Evolutionary conservation across 1,140 invertebrate genomes (phyloP).

Genomic region (Vollenhovia emeryi): DNA sequence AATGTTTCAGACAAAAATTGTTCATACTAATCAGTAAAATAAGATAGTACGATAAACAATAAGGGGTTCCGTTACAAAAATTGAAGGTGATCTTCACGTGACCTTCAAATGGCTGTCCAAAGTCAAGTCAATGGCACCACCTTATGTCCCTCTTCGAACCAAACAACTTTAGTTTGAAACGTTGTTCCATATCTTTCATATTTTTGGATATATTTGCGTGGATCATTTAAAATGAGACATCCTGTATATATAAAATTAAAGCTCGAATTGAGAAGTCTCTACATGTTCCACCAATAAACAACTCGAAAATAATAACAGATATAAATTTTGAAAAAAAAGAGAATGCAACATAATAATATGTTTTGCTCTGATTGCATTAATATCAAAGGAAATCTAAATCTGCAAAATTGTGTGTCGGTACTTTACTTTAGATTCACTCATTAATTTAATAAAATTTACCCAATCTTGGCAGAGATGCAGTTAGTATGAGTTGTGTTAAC

Average conservation of each 20-base stretch:
- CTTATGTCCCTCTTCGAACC: no score
- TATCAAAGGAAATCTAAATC: not conserved
- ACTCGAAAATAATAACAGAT: not conserved
- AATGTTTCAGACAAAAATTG: no score
- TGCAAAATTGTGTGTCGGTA: not conserved
- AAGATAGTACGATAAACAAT: no score
- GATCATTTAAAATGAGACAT: no score
- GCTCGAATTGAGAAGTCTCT: not conserved
- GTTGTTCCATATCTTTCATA: no score
- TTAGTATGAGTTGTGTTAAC: constrained; percentile 45
- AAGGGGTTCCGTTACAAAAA: no score
- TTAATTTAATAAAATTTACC: constrained; percentile 30
- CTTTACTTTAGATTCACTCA: not conserved
- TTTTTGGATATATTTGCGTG: no score
- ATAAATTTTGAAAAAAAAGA: not conserved
- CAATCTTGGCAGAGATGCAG: constrained; percentile 31
- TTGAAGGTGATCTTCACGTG: no score
- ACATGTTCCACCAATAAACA: not conserved
- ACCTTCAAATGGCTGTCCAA: no score
- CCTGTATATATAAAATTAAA: constrained; percentile 8
- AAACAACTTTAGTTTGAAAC: no score
- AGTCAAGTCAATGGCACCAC: no score
- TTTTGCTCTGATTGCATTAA: constrained; percentile 9
- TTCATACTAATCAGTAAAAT: no score
- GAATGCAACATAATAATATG: not conserved